Percentiles rank a stretch among this genome's conserved stretches.
phyloP scores from a whole-genome alignment of 2,888 invertebrate species.

The Stomorhina lunata region DNA sequence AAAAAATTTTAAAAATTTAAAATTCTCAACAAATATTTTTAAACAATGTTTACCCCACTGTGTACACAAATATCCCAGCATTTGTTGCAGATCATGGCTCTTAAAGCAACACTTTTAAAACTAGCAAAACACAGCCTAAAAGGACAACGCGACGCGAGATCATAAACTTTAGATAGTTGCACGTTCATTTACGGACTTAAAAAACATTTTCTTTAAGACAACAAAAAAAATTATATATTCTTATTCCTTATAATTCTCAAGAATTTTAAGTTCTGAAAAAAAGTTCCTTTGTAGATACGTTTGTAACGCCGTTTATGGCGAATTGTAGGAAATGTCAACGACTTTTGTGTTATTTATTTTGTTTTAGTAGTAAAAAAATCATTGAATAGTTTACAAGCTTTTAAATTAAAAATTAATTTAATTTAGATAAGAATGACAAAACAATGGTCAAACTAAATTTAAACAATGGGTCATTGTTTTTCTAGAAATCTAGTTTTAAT shows the following conservation, averaged over 20 bases:
- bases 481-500: background rate
- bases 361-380: background rate
- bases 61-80: too few relatives aligned
- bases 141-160: conserved; percentile 60
- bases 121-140: too few relatives aligned
- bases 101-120: too few relatives aligned
- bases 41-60: too few relatives aligned
- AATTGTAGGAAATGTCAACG: conserved; percentile 40
- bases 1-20: too few relatives aligned
- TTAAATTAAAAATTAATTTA: conserved; percentile 50
- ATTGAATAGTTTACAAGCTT: conserved; percentile 16
- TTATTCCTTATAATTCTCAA: conserved; percentile 22
- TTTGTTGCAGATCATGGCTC: conserved; percentile 42
- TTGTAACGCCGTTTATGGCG: conserved; percentile 52
- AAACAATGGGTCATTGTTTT: conserved; percentile 40
- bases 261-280: conserved; percentile 16
- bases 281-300: conserved; percentile 28
- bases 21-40: too few relatives aligned
- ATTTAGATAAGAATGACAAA: conserved; percentile 49
- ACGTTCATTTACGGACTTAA: conserved; percentile 3
- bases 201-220: background rate
- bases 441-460: conserved; percentile 21
- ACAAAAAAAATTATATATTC: background rate
- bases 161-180: conserved; percentile 54
- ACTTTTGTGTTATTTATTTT: background rate